Conservation (phyloP, 2,888 invertebrate genomes). For the Eupithecia insigniata region DNA sequence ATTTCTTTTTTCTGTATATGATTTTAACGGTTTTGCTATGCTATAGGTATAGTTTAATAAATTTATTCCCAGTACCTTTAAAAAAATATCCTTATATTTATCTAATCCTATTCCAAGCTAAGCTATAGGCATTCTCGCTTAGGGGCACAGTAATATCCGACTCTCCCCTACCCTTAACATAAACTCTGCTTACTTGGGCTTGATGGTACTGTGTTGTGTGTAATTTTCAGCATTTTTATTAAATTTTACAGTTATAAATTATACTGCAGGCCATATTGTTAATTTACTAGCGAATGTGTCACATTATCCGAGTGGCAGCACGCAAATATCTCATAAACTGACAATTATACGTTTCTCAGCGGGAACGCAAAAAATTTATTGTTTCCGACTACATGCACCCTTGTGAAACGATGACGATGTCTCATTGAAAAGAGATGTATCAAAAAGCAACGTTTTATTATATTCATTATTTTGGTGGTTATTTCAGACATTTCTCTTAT, state of each 20-base stretch:
- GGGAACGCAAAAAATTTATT: slow-evolving; percentile 69
- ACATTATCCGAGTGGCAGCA: slow-evolving; percentile 59
- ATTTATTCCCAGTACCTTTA: too few relatives aligned
- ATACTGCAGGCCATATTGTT: slow-evolving; percentile 34
- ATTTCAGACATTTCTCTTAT: neutral
- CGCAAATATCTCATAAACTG: slow-evolving; percentile 73
- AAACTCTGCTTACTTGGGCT: neutral
- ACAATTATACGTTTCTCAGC: slow-evolving; percentile 69
- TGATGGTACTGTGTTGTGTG: neutral
- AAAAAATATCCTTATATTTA: too few relatives aligned
- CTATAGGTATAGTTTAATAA: too few relatives aligned
- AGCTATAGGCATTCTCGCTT: too few relatives aligned
- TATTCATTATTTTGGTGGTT: neutral
- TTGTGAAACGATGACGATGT: neutral
- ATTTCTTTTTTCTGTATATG: too few relatives aligned
- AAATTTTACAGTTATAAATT: slow-evolving; percentile 3
- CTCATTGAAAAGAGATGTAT: neutral
- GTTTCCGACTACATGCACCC: slow-evolving; percentile 68
- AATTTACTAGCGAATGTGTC: slow-evolving; percentile 60
- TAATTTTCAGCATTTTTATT: neutral
- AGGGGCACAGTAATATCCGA: too few relatives aligned
- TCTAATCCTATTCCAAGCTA: too few relatives aligned
- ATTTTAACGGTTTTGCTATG: too few relatives aligned
- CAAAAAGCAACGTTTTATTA: neutral
- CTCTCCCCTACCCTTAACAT: too few relatives aligned